Conservation (phyloP, 2,888 invertebrate species). For the Elmis aenea region DNA sequence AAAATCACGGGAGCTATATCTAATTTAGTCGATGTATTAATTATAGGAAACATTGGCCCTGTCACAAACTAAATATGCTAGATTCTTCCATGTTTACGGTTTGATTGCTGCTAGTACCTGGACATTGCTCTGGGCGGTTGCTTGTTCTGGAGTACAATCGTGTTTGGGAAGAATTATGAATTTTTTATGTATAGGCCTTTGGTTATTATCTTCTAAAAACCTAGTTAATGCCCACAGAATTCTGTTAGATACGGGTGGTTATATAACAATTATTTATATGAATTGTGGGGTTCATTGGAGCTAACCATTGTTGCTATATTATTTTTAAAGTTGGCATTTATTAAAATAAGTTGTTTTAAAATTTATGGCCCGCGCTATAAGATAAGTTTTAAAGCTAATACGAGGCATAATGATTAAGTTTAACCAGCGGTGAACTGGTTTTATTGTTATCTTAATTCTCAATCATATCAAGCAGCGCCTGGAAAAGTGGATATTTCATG, state of each 20-base stretch:
- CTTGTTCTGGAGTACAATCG: conserved; percentile 10
- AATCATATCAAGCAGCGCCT: no score
- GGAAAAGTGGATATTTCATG: no score
- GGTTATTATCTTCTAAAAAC: background rate
- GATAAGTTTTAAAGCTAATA: no score
- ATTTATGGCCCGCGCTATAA: no score
- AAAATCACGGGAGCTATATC: conserved; percentile 44
- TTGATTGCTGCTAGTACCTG: conserved; percentile 5
- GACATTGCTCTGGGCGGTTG: conserved; percentile 11
- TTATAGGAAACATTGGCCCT: conserved; percentile 36
- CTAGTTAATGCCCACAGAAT: conserved; percentile 1
- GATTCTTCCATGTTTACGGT: conserved; percentile 5
- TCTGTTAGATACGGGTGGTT: conserved; percentile 11
- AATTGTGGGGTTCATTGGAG: no score
- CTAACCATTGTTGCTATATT: no score
- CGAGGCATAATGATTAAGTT: no score
- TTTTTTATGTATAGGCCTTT: conserved; percentile 5
- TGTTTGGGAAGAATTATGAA: conserved; percentile 12
- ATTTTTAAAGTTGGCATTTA: no score
- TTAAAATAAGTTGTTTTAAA: no score
- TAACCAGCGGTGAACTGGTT: no score
- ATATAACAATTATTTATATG: conserved; percentile 5
- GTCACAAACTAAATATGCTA: conserved; percentile 11
- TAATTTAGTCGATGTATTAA: conserved; percentile 45
- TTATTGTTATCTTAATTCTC: no score